Conservation (phyloP, 2,113 vertebrate genomes). For the Melozone crissalis region DNA sequence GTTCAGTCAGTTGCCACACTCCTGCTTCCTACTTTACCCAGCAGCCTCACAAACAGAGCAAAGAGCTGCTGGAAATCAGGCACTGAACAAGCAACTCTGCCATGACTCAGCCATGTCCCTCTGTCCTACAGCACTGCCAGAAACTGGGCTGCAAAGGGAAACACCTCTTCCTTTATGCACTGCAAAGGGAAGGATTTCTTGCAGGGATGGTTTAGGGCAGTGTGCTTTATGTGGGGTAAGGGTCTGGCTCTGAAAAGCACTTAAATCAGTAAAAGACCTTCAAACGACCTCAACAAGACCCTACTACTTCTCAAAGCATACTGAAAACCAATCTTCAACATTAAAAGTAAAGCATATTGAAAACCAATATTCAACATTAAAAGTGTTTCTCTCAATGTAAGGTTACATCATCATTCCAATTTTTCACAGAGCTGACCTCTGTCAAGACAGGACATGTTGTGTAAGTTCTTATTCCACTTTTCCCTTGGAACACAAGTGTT, state of each 20-base stretch:
- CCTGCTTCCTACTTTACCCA: background rate
- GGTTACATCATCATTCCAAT: background rate
- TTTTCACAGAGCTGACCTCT: background rate
- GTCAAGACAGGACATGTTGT: background rate
- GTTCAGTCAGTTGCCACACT: background rate
- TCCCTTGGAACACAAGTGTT: background rate
- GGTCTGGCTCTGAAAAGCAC: background rate
- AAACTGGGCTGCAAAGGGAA: background rate
- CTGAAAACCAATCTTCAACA: background rate
- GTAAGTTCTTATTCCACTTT: background rate
- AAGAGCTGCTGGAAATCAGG: background rate
- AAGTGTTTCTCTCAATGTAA: background rate
- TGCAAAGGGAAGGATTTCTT: background rate
- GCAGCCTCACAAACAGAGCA: background rate
- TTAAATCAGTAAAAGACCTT: background rate
- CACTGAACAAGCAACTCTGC: background rate
- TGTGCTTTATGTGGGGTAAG: background rate
- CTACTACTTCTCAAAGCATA: background rate
- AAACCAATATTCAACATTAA: background rate
- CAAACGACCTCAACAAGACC: accelerated
- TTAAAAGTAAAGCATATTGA: background rate
- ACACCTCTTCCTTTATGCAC: background rate
- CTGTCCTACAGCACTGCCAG: background rate
- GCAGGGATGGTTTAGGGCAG: background rate
- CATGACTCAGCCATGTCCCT: background rate